Base-by-base conservation (phyloP, 2,797 vertebrate species). In the Selene dorsalis region DNA sequence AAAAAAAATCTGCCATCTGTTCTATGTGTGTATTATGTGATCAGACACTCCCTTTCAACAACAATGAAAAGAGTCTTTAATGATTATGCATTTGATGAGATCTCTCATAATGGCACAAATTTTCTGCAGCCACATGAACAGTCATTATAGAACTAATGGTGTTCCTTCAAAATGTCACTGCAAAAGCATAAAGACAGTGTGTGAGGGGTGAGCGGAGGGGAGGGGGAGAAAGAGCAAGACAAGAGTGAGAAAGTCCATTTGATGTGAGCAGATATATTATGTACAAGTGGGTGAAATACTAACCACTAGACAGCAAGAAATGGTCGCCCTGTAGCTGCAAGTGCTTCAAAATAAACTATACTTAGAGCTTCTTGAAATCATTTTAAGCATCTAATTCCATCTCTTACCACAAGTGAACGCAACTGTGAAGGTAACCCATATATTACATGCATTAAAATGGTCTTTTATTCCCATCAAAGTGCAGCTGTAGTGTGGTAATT, bases 81-180 rank as follows among this genome's bases (percentile, higher is more conserved):
- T 85, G 80, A 88, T 84, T 82, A 73, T 75, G 76, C 77, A 80
- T 90, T 87, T 86, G 86, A 89, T 88, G 80, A 89, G 75, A 80
- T 84, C 84, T 69, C 79, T 86, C 85, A 80, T 83, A 89, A 91
- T 86, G 88, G 82, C 75, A 80, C 65, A 87, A 55, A 84, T 86
- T 83, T 80, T 92, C 84, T 84, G 76, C 81, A 85, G 80, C 82
- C 87, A 75, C 82, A 89, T 68, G 53, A 89, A 82, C 88, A 89
- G 77, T 91, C 88, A 91, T 91, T 89, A 91, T 56, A 82, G 82
- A 87, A 87, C 84, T 89, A 90, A 91, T 86, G 88, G 89, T 84
- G 83, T 87, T 88, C 85, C 32, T 91, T 82, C 61, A 86, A 89
- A 90, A 92, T 92, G 86, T 90, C 88, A 91, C 55, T 62, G 86